phyloP scores from a whole-genome alignment of 2,113 vertebrate species.

The Tautogolabrus adspersus region DNA sequence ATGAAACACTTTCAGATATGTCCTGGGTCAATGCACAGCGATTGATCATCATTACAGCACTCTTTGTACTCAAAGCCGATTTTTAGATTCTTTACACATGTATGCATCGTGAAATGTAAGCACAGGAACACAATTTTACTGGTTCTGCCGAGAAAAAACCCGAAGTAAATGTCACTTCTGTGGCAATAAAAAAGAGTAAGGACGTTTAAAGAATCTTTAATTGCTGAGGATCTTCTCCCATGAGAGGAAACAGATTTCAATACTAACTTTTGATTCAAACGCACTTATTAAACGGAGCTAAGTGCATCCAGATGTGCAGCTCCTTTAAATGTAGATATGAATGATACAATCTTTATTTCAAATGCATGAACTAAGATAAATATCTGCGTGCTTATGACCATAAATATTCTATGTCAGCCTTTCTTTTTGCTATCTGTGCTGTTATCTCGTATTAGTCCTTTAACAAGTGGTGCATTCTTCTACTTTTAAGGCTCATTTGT shows the following conservation, averaged over 20 bases:
- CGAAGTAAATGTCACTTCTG: neutral
- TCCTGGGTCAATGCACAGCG: conserved; percentile 28
- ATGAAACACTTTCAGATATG: conserved; percentile 44
- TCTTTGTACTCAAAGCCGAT: conserved; percentile 18
- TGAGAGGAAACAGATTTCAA: no score
- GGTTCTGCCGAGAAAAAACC: neutral
- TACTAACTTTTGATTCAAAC: no score
- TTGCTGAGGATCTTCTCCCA: neutral
- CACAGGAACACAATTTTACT: conserved; percentile 8
- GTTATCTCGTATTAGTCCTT: neutral
- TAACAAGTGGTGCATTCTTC: conserved; percentile 19
- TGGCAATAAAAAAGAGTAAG: neutral
- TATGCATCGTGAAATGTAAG: neutral
- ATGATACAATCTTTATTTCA: neutral
- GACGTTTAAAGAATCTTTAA: neutral
- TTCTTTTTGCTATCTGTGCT: conserved; percentile 18
- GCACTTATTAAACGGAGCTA: neutral
- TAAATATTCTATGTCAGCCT: neutral
- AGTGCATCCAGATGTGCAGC: conserved; percentile 60
- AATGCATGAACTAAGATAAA: conserved; percentile 33
- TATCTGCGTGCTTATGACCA: conserved; percentile 2
- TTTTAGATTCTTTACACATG: conserved; percentile 36
- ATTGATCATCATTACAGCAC: conserved; percentile 27
- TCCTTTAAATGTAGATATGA: conserved; percentile 19
- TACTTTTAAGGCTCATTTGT: neutral